Base-by-base conservation (phyloP, 1,140 invertebrate species). In the Helicoverpa armigera region DNA sequence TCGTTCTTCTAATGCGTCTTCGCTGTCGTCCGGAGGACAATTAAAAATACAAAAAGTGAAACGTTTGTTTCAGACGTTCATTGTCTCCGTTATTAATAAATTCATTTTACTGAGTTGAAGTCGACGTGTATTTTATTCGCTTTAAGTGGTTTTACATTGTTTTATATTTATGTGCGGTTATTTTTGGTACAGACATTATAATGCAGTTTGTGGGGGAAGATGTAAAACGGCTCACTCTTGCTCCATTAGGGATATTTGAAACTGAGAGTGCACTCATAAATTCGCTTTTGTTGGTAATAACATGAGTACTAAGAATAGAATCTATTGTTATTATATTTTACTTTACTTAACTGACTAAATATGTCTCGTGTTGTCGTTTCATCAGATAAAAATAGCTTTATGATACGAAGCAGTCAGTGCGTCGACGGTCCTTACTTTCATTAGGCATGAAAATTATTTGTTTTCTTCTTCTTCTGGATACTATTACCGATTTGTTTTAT, bases 121-220 rank as follows among this genome's bases (percentile, higher is more conserved):
- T 89, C 86, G 92, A 94, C 92, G 90, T 95, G 94, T 94, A 94
- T 95, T 95, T 94, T 95, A 95, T 95, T 94, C 92, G 93, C 92
- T 95, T 94, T 95, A 95, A 95, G 94, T 95, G 94, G 94, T 95
- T 94, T 94, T 92, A 95, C 93, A 95, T 95, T 95, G 93, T 94
- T 94, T 95, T 94, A 92, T 95, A 94, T 95, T 95, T 95, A 94
- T 95, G 94, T 93, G 92, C 87, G 90, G 90, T 93, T 95, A 95
- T 95, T 95, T 95, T 94, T 86, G 92, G 91, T 91, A 86, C 86
- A 89, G 88, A 92, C 93, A 92, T 94, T 94, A 94, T 94, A 95
- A 94, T 91, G 92, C 91, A 93, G 92, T 91, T 93, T 92, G 93
- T 92, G 91, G 92, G 94, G 94, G 93, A 90, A 92, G 89, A 94